phyloP scores from a whole-genome alignment of 2,113 vertebrate species.

The Xerus inauris region DNA sequence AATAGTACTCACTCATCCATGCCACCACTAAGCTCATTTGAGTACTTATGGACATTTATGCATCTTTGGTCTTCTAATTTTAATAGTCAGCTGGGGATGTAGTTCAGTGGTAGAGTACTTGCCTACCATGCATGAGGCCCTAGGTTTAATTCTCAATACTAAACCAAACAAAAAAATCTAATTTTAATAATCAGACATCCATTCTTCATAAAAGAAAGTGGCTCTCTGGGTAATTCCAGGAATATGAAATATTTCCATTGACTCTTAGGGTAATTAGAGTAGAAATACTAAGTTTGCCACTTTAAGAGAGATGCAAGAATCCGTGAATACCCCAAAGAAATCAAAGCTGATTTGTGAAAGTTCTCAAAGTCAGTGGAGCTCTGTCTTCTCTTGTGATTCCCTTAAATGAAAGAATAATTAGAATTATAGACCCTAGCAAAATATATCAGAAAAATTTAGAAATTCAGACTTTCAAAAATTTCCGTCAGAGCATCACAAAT shows the following conservation, averaged over 20 bases:
- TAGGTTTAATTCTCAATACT: no score
- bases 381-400: neutral
- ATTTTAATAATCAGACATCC: neutral
- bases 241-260: neutral
- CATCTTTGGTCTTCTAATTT: neutral
- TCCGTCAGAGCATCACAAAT: neutral
- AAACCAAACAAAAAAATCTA: no score
- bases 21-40: neutral
- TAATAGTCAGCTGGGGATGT: neutral
- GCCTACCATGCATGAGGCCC: no score
- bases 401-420: neutral
- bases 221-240: no score
- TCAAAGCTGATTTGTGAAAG: neutral
- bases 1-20: neutral
- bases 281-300: neutral
- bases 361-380: neutral
- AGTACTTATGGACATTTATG: neutral
- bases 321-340: neutral
- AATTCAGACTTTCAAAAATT: neutral
- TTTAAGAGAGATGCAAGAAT: neutral
- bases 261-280: neutral
- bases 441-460: neutral
- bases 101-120: no score
- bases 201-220: neutral
- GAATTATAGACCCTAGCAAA: neutral